Evolutionary conservation across 2,797 vertebrate genomes (phyloP), one percentile per base, ranked within the genome.

Genomic region (Sebastes taczanowskii): DNA sequence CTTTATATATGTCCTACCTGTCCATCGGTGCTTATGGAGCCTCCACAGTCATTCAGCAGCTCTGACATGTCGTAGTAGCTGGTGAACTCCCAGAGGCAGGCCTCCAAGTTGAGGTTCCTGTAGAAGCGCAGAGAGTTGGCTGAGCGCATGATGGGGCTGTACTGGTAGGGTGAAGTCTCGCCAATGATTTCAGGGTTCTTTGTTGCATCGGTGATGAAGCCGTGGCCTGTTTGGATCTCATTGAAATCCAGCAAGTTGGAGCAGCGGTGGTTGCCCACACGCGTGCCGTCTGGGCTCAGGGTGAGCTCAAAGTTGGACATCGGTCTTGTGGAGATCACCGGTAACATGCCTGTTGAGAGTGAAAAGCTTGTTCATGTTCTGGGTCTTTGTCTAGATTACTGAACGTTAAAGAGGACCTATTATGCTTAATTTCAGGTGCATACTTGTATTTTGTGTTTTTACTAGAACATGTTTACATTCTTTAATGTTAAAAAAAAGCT

Each of bases 241-340:
- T 96, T 97, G 78, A 96, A 97, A 88, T 97, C 97, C 78, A 97
- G 90, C 55, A 97, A 90, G 89, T 96, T 97, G 88, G 96, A 97
- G 87, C 96, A 97, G 80, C 95, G 97, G 86, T 97, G 97, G 92
- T 97, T 97, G 25, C 96, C 97, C 58, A 97, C 95, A 0, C 94
- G 91, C 11, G 97, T 96, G 71, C 96, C 95, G 3, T 97, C 96
- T 1, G 96, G 96, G 81, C 96, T 97, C 66, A 97, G 95, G 0
- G 94, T 97, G 65, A 97, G 94, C 93, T 97, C 96, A 25, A 97
- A 97, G 92, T 96, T 97, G 62, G 96, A 96, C 74, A 97, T 86
- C 4, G 96, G 94, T 77, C 91, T 85, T 0, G 96, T 97, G 83
- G 96, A 97, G 89, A 97, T 96, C 78, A 97, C 96, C 0, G 96